A percentile compares a stretch with the other conserved stretches of the same genome.
phyloP scores from a whole-genome alignment of 2,888 invertebrate species.

The Caenorhabditis zanzibari region DNA sequence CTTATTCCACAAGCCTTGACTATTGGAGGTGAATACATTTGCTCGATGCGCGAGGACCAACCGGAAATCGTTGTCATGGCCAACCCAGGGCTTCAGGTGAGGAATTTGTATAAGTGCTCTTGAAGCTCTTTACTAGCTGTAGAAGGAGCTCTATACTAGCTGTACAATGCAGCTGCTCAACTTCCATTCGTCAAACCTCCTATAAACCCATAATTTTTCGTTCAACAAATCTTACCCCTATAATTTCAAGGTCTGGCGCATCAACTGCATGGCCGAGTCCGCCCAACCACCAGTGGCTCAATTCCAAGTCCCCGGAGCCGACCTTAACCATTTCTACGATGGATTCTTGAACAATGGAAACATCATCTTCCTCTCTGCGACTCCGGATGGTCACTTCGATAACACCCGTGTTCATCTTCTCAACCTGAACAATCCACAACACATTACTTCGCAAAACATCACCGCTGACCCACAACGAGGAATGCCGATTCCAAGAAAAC shows the following conservation, averaged over 20 bases:
- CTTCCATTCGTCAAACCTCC: no score
- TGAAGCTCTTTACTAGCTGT: no score
- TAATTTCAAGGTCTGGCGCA: slow-evolving; percentile 69
- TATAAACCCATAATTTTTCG: background rate
- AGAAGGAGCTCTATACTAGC: no score
- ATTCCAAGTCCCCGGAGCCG: slow-evolving; percentile 79
- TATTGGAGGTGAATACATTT: slow-evolving; percentile 79
- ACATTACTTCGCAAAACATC: slow-evolving; percentile 79
- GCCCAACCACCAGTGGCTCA: slow-evolving; percentile 75
- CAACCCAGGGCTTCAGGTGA: slow-evolving; percentile 78
- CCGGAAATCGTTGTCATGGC: slow-evolving; percentile 82
- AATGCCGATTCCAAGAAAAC: slow-evolving; percentile 79
- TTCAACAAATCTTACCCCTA: background rate
- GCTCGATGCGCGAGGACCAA: slow-evolving; percentile 81
- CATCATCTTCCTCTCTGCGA: slow-evolving; percentile 80
- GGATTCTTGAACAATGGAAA: slow-evolving; percentile 81
- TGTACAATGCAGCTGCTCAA: no score
- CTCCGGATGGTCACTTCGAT: slow-evolving; percentile 82
- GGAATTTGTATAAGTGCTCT: no score
- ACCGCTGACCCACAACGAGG: slow-evolving; percentile 77
- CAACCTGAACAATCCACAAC: slow-evolving; percentile 73
- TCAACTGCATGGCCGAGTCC: slow-evolving; percentile 70
- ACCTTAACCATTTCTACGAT: slow-evolving; percentile 82
- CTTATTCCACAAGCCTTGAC: slow-evolving; percentile 74
- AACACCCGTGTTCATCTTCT: slow-evolving; percentile 80